phyloP scores from a whole-genome alignment of 2,888 invertebrate species.

The Microplitis deprimator region DNA sequence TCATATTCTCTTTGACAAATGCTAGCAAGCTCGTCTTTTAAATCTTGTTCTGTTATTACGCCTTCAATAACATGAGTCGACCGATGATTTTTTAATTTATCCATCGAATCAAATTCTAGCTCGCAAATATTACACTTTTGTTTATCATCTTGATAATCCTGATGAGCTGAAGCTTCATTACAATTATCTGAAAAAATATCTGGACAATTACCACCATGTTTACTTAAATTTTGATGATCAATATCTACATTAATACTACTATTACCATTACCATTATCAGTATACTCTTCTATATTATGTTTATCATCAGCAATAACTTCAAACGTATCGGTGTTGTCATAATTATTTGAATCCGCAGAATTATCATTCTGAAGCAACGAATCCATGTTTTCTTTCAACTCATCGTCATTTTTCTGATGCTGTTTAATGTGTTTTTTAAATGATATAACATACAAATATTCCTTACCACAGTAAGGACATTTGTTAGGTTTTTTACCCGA shows the following conservation, averaged over 20 bases:
- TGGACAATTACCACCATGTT: conserved; percentile 54
- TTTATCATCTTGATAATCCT: conserved; percentile 50
- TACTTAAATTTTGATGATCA: neutral
- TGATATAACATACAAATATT: conserved; percentile 68
- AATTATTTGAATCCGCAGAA: conserved; percentile 50
- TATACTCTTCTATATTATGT: conserved; percentile 32
- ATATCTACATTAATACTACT: conserved; percentile 1
- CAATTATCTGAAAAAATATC: conserved; percentile 56
- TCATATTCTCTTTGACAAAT: conserved; percentile 42
- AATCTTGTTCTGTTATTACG: conserved; percentile 61
- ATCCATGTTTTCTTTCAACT: conserved; percentile 51
- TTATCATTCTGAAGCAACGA: conserved; percentile 50
- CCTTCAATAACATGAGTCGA: conserved; percentile 64
- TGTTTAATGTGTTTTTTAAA: conserved; percentile 68
- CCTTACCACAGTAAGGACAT: conserved; percentile 68
- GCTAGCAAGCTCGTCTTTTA: conserved; percentile 54
- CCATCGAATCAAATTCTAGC: conserved; percentile 58
- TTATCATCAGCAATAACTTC: conserved; percentile 45
- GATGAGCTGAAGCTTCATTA: conserved; percentile 55
- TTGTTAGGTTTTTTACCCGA: conserved; percentile 66
- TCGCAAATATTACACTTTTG: conserved; percentile 63
- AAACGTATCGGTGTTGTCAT: conserved; percentile 46
- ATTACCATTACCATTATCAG: conserved; percentile 13
- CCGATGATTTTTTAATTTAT: conserved; percentile 62
- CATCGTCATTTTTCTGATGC: conserved; percentile 62